Percentiles rank a stretch among this genome's conserved stretches.
Evolutionary conservation across 2,113 vertebrate species (phyloP).

Genomic region (Castor canadensis): DNA sequence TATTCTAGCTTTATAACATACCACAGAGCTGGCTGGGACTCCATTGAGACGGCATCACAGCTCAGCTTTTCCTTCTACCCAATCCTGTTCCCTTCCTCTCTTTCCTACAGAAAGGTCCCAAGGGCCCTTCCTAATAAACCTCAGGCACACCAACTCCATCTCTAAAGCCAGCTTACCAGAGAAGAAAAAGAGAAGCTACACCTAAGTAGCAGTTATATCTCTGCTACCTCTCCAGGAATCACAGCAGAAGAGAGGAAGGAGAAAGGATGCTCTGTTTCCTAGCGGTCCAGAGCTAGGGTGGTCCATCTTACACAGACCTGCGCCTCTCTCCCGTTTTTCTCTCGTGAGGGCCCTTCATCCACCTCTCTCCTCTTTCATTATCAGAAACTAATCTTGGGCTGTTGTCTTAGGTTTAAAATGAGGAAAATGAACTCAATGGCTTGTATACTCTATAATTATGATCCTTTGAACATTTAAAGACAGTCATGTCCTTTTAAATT

Average conservation of each 20-base stretch:
- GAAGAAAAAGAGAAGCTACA: neutral
- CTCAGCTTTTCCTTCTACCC: neutral
- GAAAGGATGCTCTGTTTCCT: neutral
- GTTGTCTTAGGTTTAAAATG: slow-evolving; percentile 23
- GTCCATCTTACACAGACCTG: neutral
- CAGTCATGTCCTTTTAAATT: slow-evolving; percentile 34
- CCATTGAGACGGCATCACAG: neutral
- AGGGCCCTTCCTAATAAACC: neutral
- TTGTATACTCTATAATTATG: slow-evolving; percentile 35
- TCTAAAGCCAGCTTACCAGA: neutral
- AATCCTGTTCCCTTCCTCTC: neutral
- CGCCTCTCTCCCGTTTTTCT: neutral
- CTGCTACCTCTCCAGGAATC: neutral
- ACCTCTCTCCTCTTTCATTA: neutral
- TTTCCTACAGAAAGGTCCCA: neutral
- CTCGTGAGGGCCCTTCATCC: neutral
- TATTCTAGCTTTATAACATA: neutral
- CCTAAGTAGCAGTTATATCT: neutral
- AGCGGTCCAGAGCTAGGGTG: neutral
- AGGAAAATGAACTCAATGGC: neutral
- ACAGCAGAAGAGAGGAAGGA: neutral
- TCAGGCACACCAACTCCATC: neutral
- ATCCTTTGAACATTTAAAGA: slow-evolving; percentile 57
- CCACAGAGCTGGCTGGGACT: neutral
- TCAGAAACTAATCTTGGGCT: neutral